These are phyloP conservation scores for Ivindomyrus marchei DNA, from an alignment of 2,113 vertebrate species.

Conservation along the genomic window DNA sequence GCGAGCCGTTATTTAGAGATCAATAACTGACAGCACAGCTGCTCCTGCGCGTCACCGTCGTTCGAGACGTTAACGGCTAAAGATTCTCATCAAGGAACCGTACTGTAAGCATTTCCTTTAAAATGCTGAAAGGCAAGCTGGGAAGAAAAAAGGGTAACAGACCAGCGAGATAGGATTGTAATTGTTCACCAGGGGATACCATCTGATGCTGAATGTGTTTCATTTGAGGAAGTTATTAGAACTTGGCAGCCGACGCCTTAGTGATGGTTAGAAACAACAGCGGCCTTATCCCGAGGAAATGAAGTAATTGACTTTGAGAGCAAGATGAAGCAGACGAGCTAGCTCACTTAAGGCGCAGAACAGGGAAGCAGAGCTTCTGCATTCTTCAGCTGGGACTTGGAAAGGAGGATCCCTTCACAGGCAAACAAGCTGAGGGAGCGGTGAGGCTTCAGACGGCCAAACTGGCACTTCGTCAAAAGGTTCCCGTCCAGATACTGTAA, in stretches of 20 bases:
- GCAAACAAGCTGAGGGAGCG: neutral
- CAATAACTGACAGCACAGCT: neutral
- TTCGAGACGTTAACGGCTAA: neutral
- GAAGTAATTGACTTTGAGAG: constrained; percentile 19
- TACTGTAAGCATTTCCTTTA: neutral
- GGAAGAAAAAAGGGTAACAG: constrained; percentile 17
- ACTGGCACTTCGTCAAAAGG: neutral
- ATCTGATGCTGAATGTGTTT: constrained; percentile 24
- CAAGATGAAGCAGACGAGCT: constrained; percentile 9
- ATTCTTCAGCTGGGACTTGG: neutral
- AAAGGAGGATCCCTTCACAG: neutral
- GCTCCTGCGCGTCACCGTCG: neutral
- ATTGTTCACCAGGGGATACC: constrained; percentile 26
- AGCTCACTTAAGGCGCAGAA: neutral
- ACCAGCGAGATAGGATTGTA: constrained; percentile 23
- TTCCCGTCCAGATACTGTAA: neutral
- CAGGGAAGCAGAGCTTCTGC: neutral
- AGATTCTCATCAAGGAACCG: neutral
- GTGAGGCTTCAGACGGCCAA: neutral
- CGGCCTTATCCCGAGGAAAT: constrained; percentile 18
- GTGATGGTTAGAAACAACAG: constrained; percentile 16
- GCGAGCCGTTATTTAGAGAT: constrained; percentile 12
- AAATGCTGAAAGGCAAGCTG: neutral
- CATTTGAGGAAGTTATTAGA: constrained; percentile 27
- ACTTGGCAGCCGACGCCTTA: constrained; percentile 17